Conservation (phyloP, 2,113 vertebrate genomes). For the Triplophysa tibetana region DNA sequence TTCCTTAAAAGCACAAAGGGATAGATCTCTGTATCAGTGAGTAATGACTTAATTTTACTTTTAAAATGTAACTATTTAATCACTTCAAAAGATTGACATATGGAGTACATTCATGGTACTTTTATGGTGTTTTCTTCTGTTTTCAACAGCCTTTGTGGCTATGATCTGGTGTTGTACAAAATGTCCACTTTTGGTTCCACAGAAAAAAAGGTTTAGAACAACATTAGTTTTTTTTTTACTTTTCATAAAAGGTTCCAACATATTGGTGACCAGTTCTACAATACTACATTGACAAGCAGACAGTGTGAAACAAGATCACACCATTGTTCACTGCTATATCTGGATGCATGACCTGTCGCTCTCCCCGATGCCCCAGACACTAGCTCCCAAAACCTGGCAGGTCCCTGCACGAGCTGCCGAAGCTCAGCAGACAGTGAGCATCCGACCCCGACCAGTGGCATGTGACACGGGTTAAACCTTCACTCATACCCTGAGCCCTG, state of each 20-base stretch:
- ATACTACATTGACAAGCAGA: background rate
- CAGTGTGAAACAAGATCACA: background rate
- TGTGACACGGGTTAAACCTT: conserved; percentile 47
- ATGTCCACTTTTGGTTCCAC: no score
- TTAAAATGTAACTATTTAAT: no score
- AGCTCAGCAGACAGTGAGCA: conserved; percentile 40
- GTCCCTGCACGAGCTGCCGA: conserved; percentile 24
- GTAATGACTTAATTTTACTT: background rate
- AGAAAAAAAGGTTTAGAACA: no score
- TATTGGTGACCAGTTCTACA: background rate
- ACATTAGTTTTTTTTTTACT: no score
- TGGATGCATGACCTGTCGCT: conserved; percentile 20
- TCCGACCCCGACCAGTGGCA: conserved; percentile 42
- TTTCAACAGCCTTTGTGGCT: no score
- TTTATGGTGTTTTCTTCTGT: no score
- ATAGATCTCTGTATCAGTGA: background rate
- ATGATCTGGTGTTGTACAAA: no score
- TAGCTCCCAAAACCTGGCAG: conserved; percentile 30
- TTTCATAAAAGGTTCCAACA: background rate
- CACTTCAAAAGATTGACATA: background rate
- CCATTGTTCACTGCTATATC: conserved; percentile 23
- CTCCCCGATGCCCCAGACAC: conserved; percentile 32
- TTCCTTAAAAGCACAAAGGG: background rate
- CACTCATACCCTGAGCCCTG: conserved; percentile 37
- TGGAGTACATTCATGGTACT: background rate